Evolutionary conservation across 2,888 invertebrate species (phyloP).

Genomic region (Melanotus villosus): DNA sequence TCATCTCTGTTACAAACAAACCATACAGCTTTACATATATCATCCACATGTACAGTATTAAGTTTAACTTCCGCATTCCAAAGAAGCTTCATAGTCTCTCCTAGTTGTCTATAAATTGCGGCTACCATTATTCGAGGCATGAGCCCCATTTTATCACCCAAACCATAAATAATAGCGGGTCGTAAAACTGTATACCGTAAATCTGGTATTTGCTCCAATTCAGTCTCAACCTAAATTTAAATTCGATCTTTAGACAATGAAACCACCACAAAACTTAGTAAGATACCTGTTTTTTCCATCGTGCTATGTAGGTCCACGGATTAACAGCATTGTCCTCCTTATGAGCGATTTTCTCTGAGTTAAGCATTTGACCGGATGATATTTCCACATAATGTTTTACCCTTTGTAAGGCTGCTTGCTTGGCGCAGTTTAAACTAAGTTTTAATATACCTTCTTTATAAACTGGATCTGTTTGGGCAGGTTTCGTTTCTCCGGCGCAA

Average conservation of each 20-base stretch:
- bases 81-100: slow-evolving; percentile 91
- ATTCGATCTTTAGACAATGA: no score
- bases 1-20: slow-evolving; percentile 70
- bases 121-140: slow-evolving; percentile 90
- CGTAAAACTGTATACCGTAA: slow-evolving; percentile 85
- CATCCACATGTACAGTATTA: slow-evolving; percentile 90
- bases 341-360: slow-evolving; percentile 83
- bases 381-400: slow-evolving; percentile 85
- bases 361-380: slow-evolving; percentile 86
- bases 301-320: slow-evolving; percentile 89
- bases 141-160: slow-evolving; percentile 86
- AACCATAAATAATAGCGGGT: slow-evolving; percentile 89
- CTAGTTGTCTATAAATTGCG: slow-evolving; percentile 88
- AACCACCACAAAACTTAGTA: no score
- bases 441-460: slow-evolving; percentile 92
- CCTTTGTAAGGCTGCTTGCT: slow-evolving; percentile 78
- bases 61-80: slow-evolving; percentile 89
- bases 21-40: slow-evolving; percentile 89
- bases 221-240: slow-evolving; percentile 77
- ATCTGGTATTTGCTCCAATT: slow-evolving; percentile 77
- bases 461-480: slow-evolving; percentile 89
- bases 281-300: slow-evolving; percentile 80
- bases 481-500: slow-evolving; percentile 93
- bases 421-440: slow-evolving; percentile 87
- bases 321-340: slow-evolving; percentile 84